Base-by-base conservation (phyloP, 1,140 invertebrate species). In the Saccostrea echinata region DNA sequence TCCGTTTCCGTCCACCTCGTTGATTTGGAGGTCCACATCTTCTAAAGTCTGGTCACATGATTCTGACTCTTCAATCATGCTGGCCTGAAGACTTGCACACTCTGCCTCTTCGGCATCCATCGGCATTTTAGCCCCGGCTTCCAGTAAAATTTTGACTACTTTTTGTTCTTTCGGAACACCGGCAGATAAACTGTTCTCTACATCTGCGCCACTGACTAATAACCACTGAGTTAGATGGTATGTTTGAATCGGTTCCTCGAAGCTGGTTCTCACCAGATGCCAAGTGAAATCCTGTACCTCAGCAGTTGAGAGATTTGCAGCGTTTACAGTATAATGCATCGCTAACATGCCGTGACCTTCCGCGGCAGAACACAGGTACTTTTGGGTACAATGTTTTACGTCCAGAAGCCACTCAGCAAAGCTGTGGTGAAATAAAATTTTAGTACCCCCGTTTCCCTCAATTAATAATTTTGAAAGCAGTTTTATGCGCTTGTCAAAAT, bases 361-460 rank as follows among this genome's bases (percentile, higher is more conserved):
- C 57, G 96, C 96, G 0, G 97, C 97, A 88, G 97, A 97, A 93
- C 98, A 99, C 68, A 99, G 95, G 94, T 98, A 99, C 91, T 98
- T 98, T 90, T 98, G 97, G 95, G 98, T 99, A 93, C 98, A 99
- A 92, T 99, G 98, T 95, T 99, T 99, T 0, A 99, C 98, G 95
- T 99, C 98, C 33, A 98, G 95, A 68, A 99, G 94, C 98, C 98
- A 99, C 92, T 98, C 97, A 12, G 98, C 97, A 94, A 99, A 99
- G 88, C 98, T 98, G 93, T 98, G 97, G 88, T 97, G 97, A 12
- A 97, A 97, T 86, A 95, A 86, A 90, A 97, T 96, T 85, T 98
- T 95, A 35, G 96, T 96, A 1, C 96, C 96, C 11, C 93, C 97
- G 55, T 91, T 71, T 9, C 92, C 93, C 43, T 92, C 91, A 33